Evolutionary conservation across 1,140 invertebrate genomes (phyloP), one percentile per base, ranked within the genome.

Genomic region (Drosophila serrata): DNA sequence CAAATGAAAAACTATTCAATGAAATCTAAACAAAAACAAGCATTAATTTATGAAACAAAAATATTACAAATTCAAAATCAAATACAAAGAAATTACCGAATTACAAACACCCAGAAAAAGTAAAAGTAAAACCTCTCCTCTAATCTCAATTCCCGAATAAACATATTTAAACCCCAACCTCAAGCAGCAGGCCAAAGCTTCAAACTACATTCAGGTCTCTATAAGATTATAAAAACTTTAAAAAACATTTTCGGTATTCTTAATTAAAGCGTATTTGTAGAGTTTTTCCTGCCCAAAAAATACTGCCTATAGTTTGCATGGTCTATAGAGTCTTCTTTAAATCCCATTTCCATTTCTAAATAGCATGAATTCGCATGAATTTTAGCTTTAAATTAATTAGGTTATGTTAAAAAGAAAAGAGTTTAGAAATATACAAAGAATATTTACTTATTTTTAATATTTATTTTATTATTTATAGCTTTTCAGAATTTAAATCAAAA

Each of bases 21-120:
- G 22, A 81, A 51, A 65, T 63, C 29, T 19, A 59, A 69, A 68
- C 24, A 67, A 46, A 48, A 55, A 74, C 13, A 69, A 29, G 31
- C 48, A n/a, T 1, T 29, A 61, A 69, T 69, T 35, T 35, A 46
- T n/a, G 53, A 62, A 31, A 45, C 11, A 15, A 35, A 55, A 33
- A 9, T 17, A 33, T 35, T 35, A 53, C 31, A 53, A 55, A 55
- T 55, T 24, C 51, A 37, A 37, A 58, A 56, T 37, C 60, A 76
- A 68, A 45, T 46, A 68, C 22, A 56, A 64, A 24, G 7, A 59
- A 63, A 57, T 15, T 35, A 49, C n/a, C 29, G 35, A 61, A 33
- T 31, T 67, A 72, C 29, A 70, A 42, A 61, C 19, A n/a, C 37
- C 29, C 6, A 65, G 24, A 60, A 55, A 55, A 53, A 64, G 31